Conservation (phyloP, 2,113 vertebrate genomes). For the Cynoglossus semilaevis region DNA sequence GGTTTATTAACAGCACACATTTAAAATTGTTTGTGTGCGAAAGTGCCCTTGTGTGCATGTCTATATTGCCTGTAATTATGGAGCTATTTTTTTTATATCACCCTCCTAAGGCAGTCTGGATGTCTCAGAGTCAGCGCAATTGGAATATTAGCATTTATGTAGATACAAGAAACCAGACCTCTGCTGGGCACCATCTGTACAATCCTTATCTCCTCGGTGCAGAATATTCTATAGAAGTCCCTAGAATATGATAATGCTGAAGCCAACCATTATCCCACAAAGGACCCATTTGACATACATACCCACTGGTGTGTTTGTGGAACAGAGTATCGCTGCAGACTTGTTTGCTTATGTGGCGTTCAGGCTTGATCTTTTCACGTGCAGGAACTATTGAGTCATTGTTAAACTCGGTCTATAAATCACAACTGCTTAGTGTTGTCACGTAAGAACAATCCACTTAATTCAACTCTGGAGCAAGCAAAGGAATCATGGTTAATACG, state of each 20-base stretch:
- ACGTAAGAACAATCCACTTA: too few species aligned
- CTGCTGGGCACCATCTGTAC: slow-evolving; percentile 47
- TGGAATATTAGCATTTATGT: slow-evolving; percentile 53
- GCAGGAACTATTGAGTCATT: too few species aligned
- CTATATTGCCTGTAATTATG: slow-evolving; percentile 63
- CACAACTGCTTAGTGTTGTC: too few species aligned
- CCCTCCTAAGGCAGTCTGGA: slow-evolving; percentile 51
- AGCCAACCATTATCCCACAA: slow-evolving; percentile 20
- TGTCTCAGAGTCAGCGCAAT: slow-evolving; percentile 53
- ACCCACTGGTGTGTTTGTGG: too few species aligned
- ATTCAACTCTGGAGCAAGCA: too few species aligned
- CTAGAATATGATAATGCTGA: slow-evolving; percentile 58
- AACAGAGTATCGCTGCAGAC: too few species aligned
- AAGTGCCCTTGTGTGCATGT: slow-evolving; percentile 37
- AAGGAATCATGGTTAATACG: too few species aligned
- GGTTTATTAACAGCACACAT: slow-evolving; percentile 2
- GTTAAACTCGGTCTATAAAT: too few species aligned
- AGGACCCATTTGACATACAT: too few species aligned
- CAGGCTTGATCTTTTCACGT: too few species aligned
- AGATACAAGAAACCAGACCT: slow-evolving; percentile 48
- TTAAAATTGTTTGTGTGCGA: slow-evolving; percentile 30
- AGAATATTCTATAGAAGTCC: slow-evolving; percentile 59
- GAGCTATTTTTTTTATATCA: slow-evolving; percentile 64
- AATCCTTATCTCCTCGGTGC: slow-evolving; percentile 71
- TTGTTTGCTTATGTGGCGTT: too few species aligned